Conservation (phyloP, 1,140 invertebrate species). For the Lutraria rhynchaena region DNA sequence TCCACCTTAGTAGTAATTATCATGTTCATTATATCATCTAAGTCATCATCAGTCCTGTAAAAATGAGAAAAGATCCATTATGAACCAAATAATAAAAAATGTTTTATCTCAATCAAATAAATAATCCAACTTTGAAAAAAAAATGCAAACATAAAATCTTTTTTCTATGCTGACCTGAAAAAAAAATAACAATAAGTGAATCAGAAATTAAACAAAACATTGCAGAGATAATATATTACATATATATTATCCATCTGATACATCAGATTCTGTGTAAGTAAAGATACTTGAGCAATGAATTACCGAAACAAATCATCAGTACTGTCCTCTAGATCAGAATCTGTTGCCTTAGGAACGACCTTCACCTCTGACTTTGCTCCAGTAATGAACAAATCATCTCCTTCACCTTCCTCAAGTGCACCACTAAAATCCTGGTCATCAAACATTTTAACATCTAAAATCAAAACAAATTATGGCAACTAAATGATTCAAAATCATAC, state of each 20-base stretch:
- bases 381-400: slow-evolving; percentile 42
- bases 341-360: neutral
- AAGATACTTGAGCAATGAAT: no score
- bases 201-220: no score
- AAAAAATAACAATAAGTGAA: no score
- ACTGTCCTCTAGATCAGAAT: slow-evolving; percentile 8
- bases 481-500: no score
- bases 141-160: no score
- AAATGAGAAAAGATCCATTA: neutral
- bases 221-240: no score
- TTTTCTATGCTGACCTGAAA: no score
- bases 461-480: no score
- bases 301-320: slow-evolving; percentile 26
- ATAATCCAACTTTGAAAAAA: no score
- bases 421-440: slow-evolving; percentile 47
- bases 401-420: slow-evolving; percentile 43
- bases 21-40: slow-evolving; percentile 47
- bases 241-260: no score
- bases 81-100: slow-evolving; percentile 20
- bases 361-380: slow-evolving; percentile 12
- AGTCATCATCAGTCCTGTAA: slow-evolving; percentile 42
- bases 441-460: slow-evolving; percentile 22
- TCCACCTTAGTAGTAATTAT: neutral
- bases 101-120: neutral
- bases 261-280: no score